Conservation (phyloP, 2,888 invertebrate species). For the Pherbina coryleti region DNA sequence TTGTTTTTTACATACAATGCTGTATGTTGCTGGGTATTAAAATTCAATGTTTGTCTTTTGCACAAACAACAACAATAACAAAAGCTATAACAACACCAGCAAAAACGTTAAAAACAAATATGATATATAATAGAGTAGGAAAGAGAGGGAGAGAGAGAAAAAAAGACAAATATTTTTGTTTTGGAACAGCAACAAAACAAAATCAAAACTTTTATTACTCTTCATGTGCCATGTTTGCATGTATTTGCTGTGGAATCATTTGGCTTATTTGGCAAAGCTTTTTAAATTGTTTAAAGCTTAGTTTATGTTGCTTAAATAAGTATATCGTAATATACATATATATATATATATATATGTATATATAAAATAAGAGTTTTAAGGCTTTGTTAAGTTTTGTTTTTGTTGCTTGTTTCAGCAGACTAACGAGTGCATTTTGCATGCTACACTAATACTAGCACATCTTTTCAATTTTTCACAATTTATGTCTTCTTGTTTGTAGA, state of each 20-base stretch:
- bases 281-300: too few species aligned
- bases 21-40: constrained; percentile 1
- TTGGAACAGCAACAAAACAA: too few species aligned
- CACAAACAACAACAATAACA: not conserved
- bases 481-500: not conserved
- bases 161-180: too few species aligned
- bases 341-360: not conserved
- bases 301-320: too few species aligned
- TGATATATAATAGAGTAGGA: too few species aligned
- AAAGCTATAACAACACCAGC: not conserved
- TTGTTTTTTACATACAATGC: not conserved
- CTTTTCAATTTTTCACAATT: not conserved
- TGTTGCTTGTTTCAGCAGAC: not conserved
- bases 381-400: not conserved
- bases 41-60: constrained; percentile 11
- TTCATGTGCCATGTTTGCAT: too few species aligned
- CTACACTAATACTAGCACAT: not conserved
- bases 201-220: too few species aligned
- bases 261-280: too few species aligned
- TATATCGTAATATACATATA: not conserved
- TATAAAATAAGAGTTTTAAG: not conserved
- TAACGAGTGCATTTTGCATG: not conserved
- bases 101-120: too few species aligned
- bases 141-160: too few species aligned
- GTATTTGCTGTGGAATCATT: too few species aligned